Base-by-base conservation (phyloP, 2,113 vertebrate species). In the Trichechus manatus region DNA sequence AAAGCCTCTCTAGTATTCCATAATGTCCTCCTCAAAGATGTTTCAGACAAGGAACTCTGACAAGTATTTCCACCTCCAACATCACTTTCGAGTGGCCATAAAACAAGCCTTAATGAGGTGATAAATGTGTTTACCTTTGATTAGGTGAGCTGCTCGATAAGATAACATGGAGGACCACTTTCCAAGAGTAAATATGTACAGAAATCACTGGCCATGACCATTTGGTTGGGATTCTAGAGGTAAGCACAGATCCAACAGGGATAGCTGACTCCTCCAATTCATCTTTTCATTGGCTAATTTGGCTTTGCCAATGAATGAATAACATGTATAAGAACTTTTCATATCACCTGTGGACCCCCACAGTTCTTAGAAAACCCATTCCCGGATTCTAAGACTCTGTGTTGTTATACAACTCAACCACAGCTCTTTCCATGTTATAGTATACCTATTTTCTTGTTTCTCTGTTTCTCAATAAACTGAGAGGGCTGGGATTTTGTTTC, bases 71-170 rank as follows among this genome's bases (percentile, higher is more conserved):
- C 36, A 90, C 66, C 86, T 98, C 98, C 99, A 99, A 99, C 98
- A 97, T 19, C 94, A 97, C 98, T 98, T 98, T 98, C 97, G 98
- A 99, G 99, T 98, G 98, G 98, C 97, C 97, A 98, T 98, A 98
- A 98, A 99, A 98, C 98, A 98, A 98, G 97, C 97, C 98, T 98
- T 99, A 99, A 99, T 98, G 98, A 99, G 98, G 98, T 98, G 98
- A 99, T 99, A 99, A 99, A 99, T 98, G 98, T 99, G 99, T 99
- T 99, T 99, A 99, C 99, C 99, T 99, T 99, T 99, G 99, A 99
- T 99, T 99, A 99, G 99, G 99, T 99, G 99, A 99, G 98, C 98
- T 95, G 96, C 97, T 96, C 87, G 95, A 98, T 98, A 98, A 98
- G 99, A 99, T 99, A 99, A 98, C 95, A 96, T 82, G 64, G 93